Conservation (phyloP, 1,140 invertebrate species). For the Drosophila mojavensis region DNA sequence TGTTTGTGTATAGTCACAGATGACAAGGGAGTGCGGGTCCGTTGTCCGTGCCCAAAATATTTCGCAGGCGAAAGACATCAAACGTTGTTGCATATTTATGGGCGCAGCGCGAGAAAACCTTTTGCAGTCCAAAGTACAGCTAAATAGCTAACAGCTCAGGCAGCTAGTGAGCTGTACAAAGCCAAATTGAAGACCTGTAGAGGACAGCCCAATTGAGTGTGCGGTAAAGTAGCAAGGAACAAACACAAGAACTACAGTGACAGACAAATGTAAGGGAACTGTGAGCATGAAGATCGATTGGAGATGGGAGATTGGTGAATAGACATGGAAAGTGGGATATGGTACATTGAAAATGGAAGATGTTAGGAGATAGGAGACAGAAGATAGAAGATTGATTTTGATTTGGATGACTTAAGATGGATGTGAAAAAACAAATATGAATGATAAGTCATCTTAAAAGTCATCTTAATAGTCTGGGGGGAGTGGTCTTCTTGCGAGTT, state of each 20-base stretch:
- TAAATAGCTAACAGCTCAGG: too few relatives aligned
- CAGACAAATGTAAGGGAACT: slow-evolving; percentile 6
- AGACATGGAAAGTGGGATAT: too few relatives aligned
- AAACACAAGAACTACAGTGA: slow-evolving; percentile 3
- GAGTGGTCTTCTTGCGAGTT: too few relatives aligned
- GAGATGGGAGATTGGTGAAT: too few relatives aligned
- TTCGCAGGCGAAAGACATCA: slow-evolving; percentile 61
- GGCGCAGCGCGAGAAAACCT: slow-evolving; percentile 41
- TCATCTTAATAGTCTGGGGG: too few relatives aligned
- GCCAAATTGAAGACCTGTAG: slow-evolving; percentile 25
- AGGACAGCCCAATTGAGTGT: slow-evolving; percentile 42
- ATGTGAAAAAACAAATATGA: too few relatives aligned
- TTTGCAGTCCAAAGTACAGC: background rate
- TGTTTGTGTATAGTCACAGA: slow-evolving; percentile 64
- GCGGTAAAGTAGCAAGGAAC: slow-evolving; percentile 33
- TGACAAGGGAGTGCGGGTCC: slow-evolving; percentile 67
- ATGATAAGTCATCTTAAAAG: too few relatives aligned
- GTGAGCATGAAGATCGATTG: background rate
- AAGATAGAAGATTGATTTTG: too few relatives aligned
- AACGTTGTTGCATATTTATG: slow-evolving; percentile 76
- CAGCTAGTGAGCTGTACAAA: slow-evolving; percentile 21
- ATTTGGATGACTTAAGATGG: too few relatives aligned
- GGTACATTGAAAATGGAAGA: too few relatives aligned
- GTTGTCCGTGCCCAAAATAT: slow-evolving; percentile 56
- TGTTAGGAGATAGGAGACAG: too few relatives aligned